phyloP scores from a whole-genome alignment of 2,888 invertebrate species.

The Perithous albicinctus region DNA sequence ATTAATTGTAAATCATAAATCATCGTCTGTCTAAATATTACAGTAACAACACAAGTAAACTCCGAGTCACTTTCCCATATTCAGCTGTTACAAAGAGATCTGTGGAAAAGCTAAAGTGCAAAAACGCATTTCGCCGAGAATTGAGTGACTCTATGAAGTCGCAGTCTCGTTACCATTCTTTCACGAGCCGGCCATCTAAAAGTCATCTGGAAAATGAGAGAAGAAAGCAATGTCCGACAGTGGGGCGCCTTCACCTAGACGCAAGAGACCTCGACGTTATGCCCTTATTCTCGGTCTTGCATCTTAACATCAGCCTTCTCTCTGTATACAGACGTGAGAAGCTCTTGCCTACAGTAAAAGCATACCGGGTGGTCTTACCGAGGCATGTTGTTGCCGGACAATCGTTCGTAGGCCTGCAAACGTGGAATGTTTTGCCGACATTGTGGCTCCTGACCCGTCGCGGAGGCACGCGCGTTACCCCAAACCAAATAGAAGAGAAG shows the following conservation, averaged over 20 bases:
- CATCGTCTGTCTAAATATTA: neutral
- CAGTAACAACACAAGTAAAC: neutral
- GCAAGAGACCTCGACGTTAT: constrained; percentile 47
- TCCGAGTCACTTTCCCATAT: neutral
- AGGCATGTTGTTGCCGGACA: constrained; percentile 26
- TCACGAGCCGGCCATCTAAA: constrained; percentile 45
- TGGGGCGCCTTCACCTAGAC: constrained; percentile 70
- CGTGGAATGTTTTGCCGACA: constrained; percentile 67
- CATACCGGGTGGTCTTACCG: constrained; percentile 64
- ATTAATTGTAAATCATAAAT: neutral
- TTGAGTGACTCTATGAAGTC: constrained; percentile 60
- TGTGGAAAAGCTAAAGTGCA: constrained; percentile 6
- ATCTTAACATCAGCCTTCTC: neutral
- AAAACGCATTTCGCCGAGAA: constrained; percentile 8
- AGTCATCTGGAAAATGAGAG: constrained; percentile 49
- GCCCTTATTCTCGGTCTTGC: constrained; percentile 45
- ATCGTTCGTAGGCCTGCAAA: constrained; percentile 49
- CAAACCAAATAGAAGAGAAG: constrained; percentile 37
- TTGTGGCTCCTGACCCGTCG: constrained; percentile 45
- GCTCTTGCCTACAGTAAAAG: constrained; percentile 29
- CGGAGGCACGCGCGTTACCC: constrained; percentile 41
- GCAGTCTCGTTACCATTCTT: constrained; percentile 63
- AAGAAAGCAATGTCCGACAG: constrained; percentile 58
- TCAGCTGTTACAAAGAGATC: constrained; percentile 21
- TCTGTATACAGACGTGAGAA: constrained; percentile 29